Conservation (phyloP, 2,888 invertebrate species). For the Drosophila prostipennis region DNA sequence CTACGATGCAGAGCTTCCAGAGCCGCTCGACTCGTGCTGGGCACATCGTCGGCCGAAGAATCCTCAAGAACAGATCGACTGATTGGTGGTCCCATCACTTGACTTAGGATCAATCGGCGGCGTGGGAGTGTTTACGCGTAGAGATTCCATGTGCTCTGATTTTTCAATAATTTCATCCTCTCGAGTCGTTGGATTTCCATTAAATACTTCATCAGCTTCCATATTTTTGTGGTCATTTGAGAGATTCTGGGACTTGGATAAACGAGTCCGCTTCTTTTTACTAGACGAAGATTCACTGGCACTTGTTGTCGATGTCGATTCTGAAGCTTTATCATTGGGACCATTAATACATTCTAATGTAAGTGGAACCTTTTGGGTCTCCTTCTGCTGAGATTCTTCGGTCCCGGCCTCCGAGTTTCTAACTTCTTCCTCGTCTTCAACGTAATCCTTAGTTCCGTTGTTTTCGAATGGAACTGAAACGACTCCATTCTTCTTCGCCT, state of each 20-base stretch:
- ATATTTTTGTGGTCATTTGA: not conserved
- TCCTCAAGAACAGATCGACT: not conserved
- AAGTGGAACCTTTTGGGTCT: too few relatives aligned
- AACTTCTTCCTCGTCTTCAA: too few relatives aligned
- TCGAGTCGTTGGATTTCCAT: not conserved
- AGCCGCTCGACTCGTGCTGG: constrained; percentile 36
- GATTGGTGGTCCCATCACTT: not conserved
- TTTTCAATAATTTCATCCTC: not conserved
- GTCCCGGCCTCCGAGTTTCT: too few relatives aligned
- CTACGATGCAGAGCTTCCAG: constrained; percentile 9
- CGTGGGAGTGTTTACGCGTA: constrained; percentile 11
- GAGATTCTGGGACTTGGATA: not conserved
- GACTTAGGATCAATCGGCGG: not conserved
- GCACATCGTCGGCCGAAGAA: constrained; percentile 15
- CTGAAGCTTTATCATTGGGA: too few relatives aligned
- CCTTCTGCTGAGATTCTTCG: not conserved
- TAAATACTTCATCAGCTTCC: not conserved
- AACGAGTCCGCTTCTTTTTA: not conserved
- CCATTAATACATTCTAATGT: constrained; percentile 4
- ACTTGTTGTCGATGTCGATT: too few relatives aligned
- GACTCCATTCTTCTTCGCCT: not conserved
- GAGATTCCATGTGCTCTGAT: not conserved
- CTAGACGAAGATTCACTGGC: not conserved
- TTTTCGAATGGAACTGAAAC: not conserved
- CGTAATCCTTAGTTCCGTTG: not conserved